Evolutionary conservation across 2,888 invertebrate genomes (phyloP), one percentile per base, ranked within the genome.

Genomic region (Parthenolecanium corni): DNA sequence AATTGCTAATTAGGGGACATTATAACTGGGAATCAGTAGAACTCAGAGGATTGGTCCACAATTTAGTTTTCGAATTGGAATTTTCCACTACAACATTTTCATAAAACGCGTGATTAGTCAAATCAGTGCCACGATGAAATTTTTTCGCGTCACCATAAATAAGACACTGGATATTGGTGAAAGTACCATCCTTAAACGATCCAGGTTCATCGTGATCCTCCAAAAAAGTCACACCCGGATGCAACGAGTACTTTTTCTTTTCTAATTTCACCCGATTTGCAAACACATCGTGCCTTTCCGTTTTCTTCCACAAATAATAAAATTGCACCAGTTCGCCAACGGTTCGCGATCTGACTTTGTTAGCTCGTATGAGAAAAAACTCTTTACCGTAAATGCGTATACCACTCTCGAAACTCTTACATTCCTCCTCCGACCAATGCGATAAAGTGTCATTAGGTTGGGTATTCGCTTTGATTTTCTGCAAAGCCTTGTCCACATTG

Each of bases 281-380:
- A 73, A 81, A 81, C 18, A 78, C 85, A 75, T 97, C 97, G 74
- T 96, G 94, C 18, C 97, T 80, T 72, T 96, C 96, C 24, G 96
- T 96, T 76, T 97, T 97, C 76, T 98, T 98, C 98, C 98, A 98
- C 62, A 95, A 80, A 70, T 89, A 89, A 74, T 89, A 89, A 77
- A 97, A 98, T 73, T 96, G 93, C 14, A 97, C 94, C 66, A 98
- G 77, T 75, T 98, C 97, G 36, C 95, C 92, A 47, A 97, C 94
- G 9, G 93, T 90, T 69, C 96, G 80, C 64, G 95, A 94, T 69
- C 89, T 80, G 52, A 96, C 94, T 80, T 93, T 94, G 72, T 91
- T 85, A 72, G 90, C 89, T 70, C 92, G 88, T 71, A 97, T 96
- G 67, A 86, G 79, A 73, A 91, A 88, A 74, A 98, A 98, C 75